Base-by-base conservation (phyloP, 2,797 vertebrate species). In the Enteromius unitaeniatus region DNA sequence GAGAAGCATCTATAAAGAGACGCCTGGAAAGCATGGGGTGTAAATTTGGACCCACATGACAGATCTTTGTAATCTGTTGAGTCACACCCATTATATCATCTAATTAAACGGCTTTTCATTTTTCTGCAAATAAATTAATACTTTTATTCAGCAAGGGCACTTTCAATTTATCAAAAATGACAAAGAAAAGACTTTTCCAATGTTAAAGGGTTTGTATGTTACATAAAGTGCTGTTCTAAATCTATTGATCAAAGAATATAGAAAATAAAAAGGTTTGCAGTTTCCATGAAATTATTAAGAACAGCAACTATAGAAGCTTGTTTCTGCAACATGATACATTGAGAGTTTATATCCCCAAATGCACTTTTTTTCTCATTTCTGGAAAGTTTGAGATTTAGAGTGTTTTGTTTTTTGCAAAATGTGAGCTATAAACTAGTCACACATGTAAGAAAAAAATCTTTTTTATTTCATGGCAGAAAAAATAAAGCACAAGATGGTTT, bases 1-100 rank as follows among this genome's bases (percentile, higher is more conserved):
- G 7, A 62, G 40, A 49, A 17, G 40, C 45, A 23, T 28, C 53
- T 51, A 64, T 62, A 74, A 74, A 82, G 55, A 74, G 58, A 49
- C 8, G 1, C 13, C 55, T 64, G 55, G 79, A 8, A 10, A 62
- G 26, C 53, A 31, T 13, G 2, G 23, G 55, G 19, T 49, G 69
- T 81, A 26, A 26, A 74, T 64, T 37, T 74, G 17, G 45, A 58
- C 68, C 26, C 40, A 23, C 14, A 37, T 3, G 19, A 47, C 55
- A 49, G 42, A 31, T 47, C 26, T 21, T 17, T 4, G 37, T 62
- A 62, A 70, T 70, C 14, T 72, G 65, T 55, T 70, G 53, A 31
- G 37, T 31, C 53, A n/a, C 55, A 28, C 17, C 17, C 51, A 80
- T 42, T 10, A 45, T 10, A 60, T n/a, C 23, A 62, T 60, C 51